These are phyloP conservation scores for Cheilosia scutellata DNA, from an alignment of 2,888 invertebrate species.

Conservation along the genomic window DNA sequence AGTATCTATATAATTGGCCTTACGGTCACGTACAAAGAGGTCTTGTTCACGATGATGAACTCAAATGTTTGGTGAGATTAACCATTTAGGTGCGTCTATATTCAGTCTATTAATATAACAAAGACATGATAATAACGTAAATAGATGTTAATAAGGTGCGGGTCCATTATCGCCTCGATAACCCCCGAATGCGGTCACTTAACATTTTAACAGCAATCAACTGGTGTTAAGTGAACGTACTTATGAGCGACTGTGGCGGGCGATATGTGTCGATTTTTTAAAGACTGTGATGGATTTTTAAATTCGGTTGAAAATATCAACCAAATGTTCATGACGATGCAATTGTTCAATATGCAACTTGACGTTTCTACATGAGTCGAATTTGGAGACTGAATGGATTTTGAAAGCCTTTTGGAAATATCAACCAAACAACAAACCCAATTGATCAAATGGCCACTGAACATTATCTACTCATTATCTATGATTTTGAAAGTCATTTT, in stretches of 20 bases:
- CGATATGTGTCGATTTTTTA: not conserved
- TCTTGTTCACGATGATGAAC: conserved; percentile 5
- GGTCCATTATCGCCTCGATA: conserved; percentile 38
- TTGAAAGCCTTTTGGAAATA: too few species aligned
- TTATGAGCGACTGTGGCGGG: not conserved
- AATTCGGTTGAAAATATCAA: not conserved
- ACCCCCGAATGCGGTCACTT: conserved; percentile 35
- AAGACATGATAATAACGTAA: conserved; percentile 28
- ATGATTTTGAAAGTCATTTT: too few species aligned
- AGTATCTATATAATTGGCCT: conserved; percentile 14
- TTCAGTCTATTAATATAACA: conserved; percentile 14
- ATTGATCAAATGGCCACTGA: too few species aligned
- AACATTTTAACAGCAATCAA: conserved; percentile 26
- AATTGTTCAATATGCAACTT: too few species aligned
- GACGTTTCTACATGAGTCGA: too few species aligned
- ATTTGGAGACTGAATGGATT: too few species aligned
- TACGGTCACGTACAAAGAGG: conserved; percentile 25
- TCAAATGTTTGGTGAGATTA: conserved; percentile 14
- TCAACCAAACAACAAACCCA: too few species aligned
- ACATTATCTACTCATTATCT: too few species aligned
- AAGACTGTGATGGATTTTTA: not conserved
- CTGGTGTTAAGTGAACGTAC: conserved; percentile 26
- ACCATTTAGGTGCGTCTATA: conserved; percentile 3
- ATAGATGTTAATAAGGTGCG: conserved; percentile 21
- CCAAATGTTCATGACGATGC: too few species aligned